These are phyloP conservation scores for Morphnarchus princeps DNA, from an alignment of 2,113 vertebrate genomes.

Conservation along the genomic window DNA sequence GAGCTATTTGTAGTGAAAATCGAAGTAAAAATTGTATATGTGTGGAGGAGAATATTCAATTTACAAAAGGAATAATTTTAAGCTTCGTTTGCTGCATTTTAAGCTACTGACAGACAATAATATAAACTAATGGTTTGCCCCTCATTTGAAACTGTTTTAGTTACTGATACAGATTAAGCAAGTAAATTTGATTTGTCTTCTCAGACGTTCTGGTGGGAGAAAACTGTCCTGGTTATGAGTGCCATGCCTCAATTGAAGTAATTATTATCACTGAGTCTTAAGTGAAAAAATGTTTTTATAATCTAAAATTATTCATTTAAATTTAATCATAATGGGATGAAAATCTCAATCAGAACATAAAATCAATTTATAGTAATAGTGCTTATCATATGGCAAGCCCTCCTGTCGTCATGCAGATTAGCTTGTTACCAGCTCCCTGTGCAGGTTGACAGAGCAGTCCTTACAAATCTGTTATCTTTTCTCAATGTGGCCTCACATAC, in stretches of 20 bases:
- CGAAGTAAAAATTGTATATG: neutral
- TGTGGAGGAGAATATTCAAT: neutral
- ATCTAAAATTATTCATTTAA: neutral
- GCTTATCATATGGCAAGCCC: neutral
- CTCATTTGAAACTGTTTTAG: slow-evolving; percentile 29
- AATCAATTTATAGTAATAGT: neutral
- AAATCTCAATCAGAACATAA: neutral
- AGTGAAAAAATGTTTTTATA: neutral
- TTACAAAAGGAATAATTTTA: neutral
- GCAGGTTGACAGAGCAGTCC: neutral
- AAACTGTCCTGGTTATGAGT: slow-evolving; percentile 5
- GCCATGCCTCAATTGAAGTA: neutral
- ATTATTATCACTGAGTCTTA: neutral
- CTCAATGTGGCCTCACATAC: neutral
- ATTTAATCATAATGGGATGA: neutral
- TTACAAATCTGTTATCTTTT: neutral
- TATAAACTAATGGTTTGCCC: slow-evolving; percentile 2
- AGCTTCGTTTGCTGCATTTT: neutral
- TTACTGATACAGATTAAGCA: slow-evolving; percentile 19
- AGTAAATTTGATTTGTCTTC: slow-evolving; percentile 41
- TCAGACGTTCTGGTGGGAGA: neutral
- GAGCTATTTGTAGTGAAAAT: slow-evolving; percentile 51
- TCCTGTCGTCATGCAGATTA: neutral
- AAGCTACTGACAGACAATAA: neutral
- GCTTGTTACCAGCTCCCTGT: neutral